These are phyloP conservation scores for Lutraria lutraria DNA, from an alignment of 2,888 invertebrate genomes.

Conservation along the genomic window DNA sequence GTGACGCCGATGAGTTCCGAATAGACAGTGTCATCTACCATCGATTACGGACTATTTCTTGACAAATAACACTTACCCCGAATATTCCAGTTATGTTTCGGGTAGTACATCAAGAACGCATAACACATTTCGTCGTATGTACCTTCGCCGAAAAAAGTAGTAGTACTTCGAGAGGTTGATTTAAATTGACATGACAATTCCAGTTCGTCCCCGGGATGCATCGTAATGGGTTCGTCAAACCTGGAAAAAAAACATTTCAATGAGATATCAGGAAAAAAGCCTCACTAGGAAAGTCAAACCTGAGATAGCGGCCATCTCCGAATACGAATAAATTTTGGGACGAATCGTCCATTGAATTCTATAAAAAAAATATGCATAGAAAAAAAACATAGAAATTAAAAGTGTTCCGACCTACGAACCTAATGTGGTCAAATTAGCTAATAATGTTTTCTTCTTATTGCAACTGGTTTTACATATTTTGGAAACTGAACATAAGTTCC, in stretches of 20 bases:
- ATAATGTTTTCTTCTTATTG: no score
- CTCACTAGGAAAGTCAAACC: background rate
- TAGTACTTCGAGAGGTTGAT: constrained; percentile 5
- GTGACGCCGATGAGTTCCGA: no score
- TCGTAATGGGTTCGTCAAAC: constrained; percentile 62
- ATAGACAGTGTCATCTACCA: background rate
- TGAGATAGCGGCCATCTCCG: background rate
- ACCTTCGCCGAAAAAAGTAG: constrained; percentile 63
- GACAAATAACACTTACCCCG: constrained; percentile 36
- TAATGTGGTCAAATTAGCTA: no score
- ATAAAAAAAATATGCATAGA: no score
- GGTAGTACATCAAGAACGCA: constrained; percentile 76
- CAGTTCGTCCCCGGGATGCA: constrained; percentile 73
- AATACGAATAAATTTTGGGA: background rate
- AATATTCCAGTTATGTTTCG: constrained; percentile 52
- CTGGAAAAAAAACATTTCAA: constrained; percentile 50
- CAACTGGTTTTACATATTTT: no score
- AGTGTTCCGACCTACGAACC: no score
- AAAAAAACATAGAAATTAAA: no score
- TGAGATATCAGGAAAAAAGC: background rate
- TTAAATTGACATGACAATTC: constrained; percentile 61
- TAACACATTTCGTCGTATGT: constrained; percentile 82
- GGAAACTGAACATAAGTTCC: no score
- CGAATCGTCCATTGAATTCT: background rate
- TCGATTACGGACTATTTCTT: background rate